These are phyloP conservation scores for Dryoscopus gambensis DNA, from an alignment of 2,113 vertebrate genomes.

Conservation along the genomic window DNA sequence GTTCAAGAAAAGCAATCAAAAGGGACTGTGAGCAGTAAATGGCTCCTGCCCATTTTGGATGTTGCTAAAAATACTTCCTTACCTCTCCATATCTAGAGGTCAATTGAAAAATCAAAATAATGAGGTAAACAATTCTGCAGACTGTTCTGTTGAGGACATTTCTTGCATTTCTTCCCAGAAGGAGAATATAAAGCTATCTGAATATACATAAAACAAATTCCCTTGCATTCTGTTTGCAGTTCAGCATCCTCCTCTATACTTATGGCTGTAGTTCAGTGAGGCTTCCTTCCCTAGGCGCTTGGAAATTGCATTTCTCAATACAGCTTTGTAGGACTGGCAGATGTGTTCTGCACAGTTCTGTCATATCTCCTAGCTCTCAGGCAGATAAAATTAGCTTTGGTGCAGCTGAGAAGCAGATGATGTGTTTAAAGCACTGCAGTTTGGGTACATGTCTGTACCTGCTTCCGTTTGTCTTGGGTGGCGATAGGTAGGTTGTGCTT, in stretches of 20 bases:
- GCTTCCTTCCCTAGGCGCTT: conserved; percentile 29
- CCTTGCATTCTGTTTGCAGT: neutral
- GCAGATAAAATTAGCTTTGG: conserved; percentile 31
- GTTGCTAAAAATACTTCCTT: conserved; percentile 45
- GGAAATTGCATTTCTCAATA: neutral
- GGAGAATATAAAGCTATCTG: neutral
- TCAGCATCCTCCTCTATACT: conserved; percentile 4
- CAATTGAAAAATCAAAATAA: conserved; percentile 55
- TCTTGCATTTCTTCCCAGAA: neutral
- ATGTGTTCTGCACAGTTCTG: conserved; percentile 3
- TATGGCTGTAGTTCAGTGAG: neutral
- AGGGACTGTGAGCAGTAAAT: conserved; percentile 15
- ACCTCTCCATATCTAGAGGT: conserved; percentile 32
- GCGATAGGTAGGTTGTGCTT: neutral
- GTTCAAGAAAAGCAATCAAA: neutral
- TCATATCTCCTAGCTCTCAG: neutral
- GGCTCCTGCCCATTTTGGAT: conserved; percentile 3
- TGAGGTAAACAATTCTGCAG: neutral
- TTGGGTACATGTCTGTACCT: conserved; percentile 16
- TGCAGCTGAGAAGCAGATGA: neutral
- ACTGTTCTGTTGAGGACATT: neutral
- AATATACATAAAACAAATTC: neutral
- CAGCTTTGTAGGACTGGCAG: conserved; percentile 14
- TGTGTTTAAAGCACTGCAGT: neutral
- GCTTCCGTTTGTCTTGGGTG: neutral